phyloP scores from a whole-genome alignment of 2,113 vertebrate species.

The Heteronetta atricapilla region DNA sequence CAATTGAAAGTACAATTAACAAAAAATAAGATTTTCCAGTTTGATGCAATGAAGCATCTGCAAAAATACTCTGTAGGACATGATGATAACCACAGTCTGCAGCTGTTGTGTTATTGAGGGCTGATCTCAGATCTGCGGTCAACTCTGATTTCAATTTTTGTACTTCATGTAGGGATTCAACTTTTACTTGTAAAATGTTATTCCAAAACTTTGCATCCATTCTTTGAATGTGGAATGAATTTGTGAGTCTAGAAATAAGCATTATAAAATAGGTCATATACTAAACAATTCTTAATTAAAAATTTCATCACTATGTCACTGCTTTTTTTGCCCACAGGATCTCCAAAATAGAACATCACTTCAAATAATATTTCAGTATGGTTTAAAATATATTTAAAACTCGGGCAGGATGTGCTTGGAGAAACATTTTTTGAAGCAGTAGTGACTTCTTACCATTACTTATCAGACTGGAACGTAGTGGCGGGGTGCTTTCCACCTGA shows the following conservation, averaged over 20 bases:
- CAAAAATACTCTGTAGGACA: conserved; percentile 18
- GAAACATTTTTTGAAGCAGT: neutral
- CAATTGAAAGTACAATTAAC: conserved; percentile 40
- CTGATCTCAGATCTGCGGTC: conserved; percentile 18
- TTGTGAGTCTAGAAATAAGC: neutral
- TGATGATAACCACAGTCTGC: conserved; percentile 12
- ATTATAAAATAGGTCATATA: neutral
- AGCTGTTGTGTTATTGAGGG: conserved; percentile 12
- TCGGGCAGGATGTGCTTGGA: neutral
- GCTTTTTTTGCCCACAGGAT: neutral
- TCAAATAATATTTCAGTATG: neutral
- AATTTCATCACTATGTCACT: neutral
- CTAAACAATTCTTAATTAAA: neutral
- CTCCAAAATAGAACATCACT: neutral
- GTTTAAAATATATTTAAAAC: neutral
- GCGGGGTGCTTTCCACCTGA: neutral
- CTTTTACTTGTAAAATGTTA: neutral
- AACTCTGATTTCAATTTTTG: neutral
- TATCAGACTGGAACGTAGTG: neutral
- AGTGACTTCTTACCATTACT: neutral
- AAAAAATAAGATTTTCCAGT: conserved; percentile 45
- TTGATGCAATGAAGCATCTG: conserved; percentile 44
- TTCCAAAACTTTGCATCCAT: neutral
- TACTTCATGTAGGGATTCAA: neutral
- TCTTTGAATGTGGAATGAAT: neutral